A percentile compares a stretch with the other conserved stretches of the same genome.
Conservation (phyloP, 2,797 vertebrate genomes). For the Helarctos malayanus region DNA sequence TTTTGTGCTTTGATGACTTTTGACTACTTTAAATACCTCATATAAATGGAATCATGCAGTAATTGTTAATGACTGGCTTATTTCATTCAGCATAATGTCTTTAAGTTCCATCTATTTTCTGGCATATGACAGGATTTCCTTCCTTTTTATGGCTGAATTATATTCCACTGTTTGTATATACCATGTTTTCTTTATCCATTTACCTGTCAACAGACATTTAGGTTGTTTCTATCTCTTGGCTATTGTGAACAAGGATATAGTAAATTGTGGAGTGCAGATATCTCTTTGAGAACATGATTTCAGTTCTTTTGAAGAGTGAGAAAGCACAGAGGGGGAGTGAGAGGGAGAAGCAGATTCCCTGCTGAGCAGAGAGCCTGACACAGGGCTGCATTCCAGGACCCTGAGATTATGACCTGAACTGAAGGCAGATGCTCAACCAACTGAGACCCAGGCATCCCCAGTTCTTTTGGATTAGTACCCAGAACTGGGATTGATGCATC, state of each 20-base stretch:
- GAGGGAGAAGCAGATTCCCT: background rate
- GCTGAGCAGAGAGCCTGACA: background rate
- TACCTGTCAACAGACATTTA: no score
- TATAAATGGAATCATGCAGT: background rate
- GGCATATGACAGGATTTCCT: background rate
- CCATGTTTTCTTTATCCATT: background rate
- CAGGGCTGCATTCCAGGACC: background rate
- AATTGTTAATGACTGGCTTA: background rate
- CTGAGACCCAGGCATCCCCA: background rate
- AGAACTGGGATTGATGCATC: background rate
- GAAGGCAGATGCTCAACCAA: background rate
- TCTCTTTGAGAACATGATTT: background rate
- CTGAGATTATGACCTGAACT: background rate
- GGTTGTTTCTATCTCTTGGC: background rate
- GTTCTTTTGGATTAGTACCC: background rate
- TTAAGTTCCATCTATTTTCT: background rate
- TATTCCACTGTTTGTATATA: background rate
- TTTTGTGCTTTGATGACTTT: background rate
- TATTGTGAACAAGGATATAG: background rate
- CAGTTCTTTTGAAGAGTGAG: background rate
- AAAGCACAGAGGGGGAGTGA: background rate
- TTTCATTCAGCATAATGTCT: background rate
- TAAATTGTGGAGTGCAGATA: no score
- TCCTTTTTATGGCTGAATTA: background rate
- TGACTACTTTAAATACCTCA: background rate